phyloP scores from a whole-genome alignment of 2,797 vertebrate species.

The Anolis apletophallus region DNA sequence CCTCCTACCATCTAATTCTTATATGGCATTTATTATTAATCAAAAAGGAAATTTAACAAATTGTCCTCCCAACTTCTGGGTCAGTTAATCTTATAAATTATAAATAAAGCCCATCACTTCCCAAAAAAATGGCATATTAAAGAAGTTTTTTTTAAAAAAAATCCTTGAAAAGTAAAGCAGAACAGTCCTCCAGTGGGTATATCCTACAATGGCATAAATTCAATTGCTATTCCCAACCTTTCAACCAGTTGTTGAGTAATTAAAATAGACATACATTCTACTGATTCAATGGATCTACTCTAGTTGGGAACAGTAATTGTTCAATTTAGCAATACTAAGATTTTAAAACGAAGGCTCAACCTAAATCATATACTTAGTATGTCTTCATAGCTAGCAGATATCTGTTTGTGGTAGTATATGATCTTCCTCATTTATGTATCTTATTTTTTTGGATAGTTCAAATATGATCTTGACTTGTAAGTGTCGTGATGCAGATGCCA shows the following conservation, averaged over 20 bases:
- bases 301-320: background rate
- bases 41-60: conserved; percentile 79
- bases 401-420: no score
- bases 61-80: conserved; percentile 72
- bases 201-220: background rate
- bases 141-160: conserved; percentile 14
- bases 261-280: no score
- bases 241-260: no score
- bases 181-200: conserved; percentile 52
- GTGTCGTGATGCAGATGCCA: no score
- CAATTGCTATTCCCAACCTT: no score
- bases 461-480: no score
- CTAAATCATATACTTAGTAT: no score
- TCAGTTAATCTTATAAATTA: conserved; percentile 71
- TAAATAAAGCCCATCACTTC: conserved; percentile 61
- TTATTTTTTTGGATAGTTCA: no score
- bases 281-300: no score
- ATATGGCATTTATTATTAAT: conserved; percentile 83
- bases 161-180: conserved; percentile 54
- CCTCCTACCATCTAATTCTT: conserved; percentile 80
- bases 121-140: conserved; percentile 61
- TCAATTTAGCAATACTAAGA: background rate
- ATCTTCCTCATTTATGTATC: no score
- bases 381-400: no score
- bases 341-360: background rate